phyloP scores from a whole-genome alignment of 2,113 vertebrate genomes.

The Willisornis vidua region DNA sequence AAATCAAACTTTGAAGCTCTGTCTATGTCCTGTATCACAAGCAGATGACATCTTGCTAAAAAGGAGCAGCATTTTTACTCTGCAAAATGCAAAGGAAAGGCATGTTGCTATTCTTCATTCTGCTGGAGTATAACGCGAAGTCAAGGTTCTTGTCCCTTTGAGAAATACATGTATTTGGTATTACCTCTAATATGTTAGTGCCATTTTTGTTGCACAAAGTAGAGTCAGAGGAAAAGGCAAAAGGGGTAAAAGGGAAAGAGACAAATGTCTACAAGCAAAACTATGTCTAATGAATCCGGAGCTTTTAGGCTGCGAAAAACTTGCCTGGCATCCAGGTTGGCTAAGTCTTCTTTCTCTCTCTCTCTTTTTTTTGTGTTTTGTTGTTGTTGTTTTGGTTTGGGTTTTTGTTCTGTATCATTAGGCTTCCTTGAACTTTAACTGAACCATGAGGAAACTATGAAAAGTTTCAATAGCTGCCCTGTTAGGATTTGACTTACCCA shows the following conservation, averaged over 20 bases:
- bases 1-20: not conserved
- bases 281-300: not conserved
- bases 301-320: not conserved
- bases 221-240: not conserved
- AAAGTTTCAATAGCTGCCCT: constrained; percentile 54
- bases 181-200: not conserved
- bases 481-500: constrained; percentile 21
- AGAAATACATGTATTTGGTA: not conserved
- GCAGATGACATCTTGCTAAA: not conserved
- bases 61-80: not conserved
- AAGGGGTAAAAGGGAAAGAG: not conserved
- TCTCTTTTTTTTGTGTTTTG: not conserved
- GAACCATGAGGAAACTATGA: constrained; percentile 57
- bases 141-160: not conserved
- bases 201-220: not conserved
- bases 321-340: not conserved
- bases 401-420: constrained; percentile 31
- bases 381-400: not conserved
- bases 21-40: not conserved
- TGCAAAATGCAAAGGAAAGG: not conserved
- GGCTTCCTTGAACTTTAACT: constrained; percentile 65
- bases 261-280: not conserved
- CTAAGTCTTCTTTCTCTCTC: not conserved
- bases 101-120: rapidly evolving
- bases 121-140: not conserved